These are phyloP conservation scores for Pipistrellus kuhlii DNA, from an alignment of 2,797 vertebrate species.

Conservation along the genomic window DNA sequence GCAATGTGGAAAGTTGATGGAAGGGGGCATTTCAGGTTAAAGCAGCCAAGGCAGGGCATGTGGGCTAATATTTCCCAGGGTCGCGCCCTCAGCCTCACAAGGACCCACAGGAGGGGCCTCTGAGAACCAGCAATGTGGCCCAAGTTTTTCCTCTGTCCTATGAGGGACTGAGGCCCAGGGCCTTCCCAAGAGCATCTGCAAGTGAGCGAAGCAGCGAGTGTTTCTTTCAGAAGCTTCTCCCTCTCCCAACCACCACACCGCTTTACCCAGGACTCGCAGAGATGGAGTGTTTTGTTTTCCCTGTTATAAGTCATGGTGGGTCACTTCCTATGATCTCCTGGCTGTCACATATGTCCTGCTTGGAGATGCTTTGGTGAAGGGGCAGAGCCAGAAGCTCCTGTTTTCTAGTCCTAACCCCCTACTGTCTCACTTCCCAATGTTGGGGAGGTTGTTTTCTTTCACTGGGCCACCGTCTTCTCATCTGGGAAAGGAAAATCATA, in stretches of 20 bases:
- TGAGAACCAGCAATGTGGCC: neutral
- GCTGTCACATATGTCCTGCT: neutral
- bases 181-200: neutral
- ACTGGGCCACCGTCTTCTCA: neutral
- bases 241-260: too few relatives aligned
- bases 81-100: neutral
- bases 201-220: neutral
- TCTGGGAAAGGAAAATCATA: neutral
- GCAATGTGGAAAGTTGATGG: neutral
- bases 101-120: neutral
- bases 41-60: too few relatives aligned
- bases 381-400: neutral
- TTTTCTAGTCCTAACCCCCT: neutral
- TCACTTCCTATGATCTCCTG: neutral
- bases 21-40: neutral
- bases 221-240: neutral
- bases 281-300: neutral
- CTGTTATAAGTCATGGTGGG: neutral
- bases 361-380: neutral
- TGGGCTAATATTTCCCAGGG: neutral
- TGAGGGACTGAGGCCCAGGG: neutral
- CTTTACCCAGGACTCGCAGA: neutral
- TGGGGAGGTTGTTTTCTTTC: neutral
- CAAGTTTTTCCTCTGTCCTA: neutral
- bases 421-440: rapidly evolving